Evolutionary conservation across 1,140 invertebrate species (phyloP), one percentile per base, ranked within the genome.

Genomic region (Contarinia nasturtii): DNA sequence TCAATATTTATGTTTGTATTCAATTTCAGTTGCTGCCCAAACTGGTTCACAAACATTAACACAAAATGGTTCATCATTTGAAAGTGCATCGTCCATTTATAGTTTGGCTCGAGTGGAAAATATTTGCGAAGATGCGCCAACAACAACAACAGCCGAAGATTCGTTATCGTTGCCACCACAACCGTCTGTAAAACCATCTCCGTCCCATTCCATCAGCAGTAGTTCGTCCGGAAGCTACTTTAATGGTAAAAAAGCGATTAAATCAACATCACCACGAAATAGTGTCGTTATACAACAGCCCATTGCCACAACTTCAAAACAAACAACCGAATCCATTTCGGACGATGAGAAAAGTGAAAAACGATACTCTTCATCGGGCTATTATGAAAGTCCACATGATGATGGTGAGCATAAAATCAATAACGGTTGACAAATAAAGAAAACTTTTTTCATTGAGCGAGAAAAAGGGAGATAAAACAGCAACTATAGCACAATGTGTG

Each of bases 41-140:
- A 62, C 66, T 33, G 72, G 70, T 20, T 67, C 70, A 46, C 65
- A 70, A 40, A 69, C 70, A 46, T 70, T 68, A 38, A 68, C 67
- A 2, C 75, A 78, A 50, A 79, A 79, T 48, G 80, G 80, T 19
- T 83, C 80, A 54, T 84, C 80, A 15, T 83, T 84, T 58, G 82
- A 85, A 58, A 86, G 81, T 56, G 80, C 79, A 37, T 84, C 81
- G 46, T 84, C 81, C 20, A 67, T 83, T 37, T 83, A 84, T 60
- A 79, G 77, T 51, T 69, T 82, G 22, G 77, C 80, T 34, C 72
- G 79, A 49, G 79, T 74, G 52, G 79, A 82, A 58, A 70, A 77
- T 38, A 58, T 72, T 11, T 59, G 63, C 14, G 72, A 74, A 56
- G 71, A 73, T 53, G 65, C 70, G 7, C 8, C 59, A 12, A 56